Evolutionary conservation across 2,888 invertebrate genomes (phyloP).

Genomic region (Emmelina monodactyla): DNA sequence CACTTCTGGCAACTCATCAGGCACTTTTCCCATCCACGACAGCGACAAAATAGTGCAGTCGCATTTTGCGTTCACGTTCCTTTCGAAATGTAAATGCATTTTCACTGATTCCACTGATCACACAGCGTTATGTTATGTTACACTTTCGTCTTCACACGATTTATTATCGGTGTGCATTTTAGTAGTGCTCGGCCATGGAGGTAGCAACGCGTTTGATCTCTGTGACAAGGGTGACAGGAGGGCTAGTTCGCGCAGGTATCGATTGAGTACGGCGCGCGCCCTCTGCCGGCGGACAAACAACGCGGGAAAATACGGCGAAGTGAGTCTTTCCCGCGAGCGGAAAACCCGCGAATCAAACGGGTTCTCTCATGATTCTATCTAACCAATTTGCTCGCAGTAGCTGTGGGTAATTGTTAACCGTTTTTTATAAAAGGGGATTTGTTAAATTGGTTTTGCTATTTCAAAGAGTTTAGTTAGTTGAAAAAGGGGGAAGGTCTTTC

Average conservation of each 20-base stretch:
- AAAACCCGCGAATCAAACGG: conserved; percentile 25
- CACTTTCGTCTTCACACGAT: conserved; percentile 14
- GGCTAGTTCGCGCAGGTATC: conserved; percentile 43
- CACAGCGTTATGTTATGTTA: conserved; percentile 23
- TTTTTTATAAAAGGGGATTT: too few relatives aligned
- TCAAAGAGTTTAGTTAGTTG: too few relatives aligned
- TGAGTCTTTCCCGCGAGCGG: too few relatives aligned
- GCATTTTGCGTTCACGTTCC: conserved; percentile 91
- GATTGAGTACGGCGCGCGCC: conserved; percentile 49
- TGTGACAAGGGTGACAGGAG: conserved; percentile 45
- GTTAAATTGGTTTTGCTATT: too few relatives aligned
- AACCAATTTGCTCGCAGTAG: too few relatives aligned
- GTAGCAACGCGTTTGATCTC: conserved; percentile 27
- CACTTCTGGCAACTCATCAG: conserved; percentile 94
- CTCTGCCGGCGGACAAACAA: conserved; percentile 23
- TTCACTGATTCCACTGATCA: conserved; percentile 20
- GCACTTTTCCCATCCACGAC: conserved; percentile 99
- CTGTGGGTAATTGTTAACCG: too few relatives aligned
- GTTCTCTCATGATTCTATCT: too few relatives aligned
- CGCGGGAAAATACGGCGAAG: conserved; percentile 35
- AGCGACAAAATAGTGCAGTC: conserved; percentile 94
- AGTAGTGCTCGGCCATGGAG: conserved; percentile 19
- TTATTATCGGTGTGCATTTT: conserved; percentile 14
- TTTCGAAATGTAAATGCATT: conserved; percentile 97
- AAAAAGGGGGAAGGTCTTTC: too few relatives aligned